Conservation (phyloP, 2,888 invertebrate genomes). For the Choristoneura rosaceana region DNA sequence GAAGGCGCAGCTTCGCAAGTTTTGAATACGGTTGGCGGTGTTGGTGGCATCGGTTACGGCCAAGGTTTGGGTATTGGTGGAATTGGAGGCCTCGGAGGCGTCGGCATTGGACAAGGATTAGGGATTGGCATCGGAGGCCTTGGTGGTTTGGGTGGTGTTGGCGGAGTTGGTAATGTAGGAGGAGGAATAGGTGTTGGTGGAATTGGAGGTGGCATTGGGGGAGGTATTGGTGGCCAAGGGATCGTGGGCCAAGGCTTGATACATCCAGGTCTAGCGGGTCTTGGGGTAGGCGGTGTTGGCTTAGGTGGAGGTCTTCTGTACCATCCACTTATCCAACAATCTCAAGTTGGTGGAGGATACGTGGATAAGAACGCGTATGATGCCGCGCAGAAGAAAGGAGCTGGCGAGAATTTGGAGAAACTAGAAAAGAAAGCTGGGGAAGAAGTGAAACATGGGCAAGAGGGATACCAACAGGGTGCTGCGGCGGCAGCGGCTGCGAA, state of each 20-base stretch:
- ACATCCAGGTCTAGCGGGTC: conserved; percentile 65
- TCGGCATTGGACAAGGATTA: conserved; percentile 50
- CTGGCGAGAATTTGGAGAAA: conserved; percentile 84
- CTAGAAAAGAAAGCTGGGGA: conserved; percentile 83
- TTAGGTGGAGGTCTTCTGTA: conserved; percentile 68
- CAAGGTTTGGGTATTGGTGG: conserved; percentile 53
- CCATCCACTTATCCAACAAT: conserved; percentile 70
- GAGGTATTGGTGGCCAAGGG: conserved; percentile 55
- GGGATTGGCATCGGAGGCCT: conserved; percentile 49
- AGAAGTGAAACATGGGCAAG: conserved; percentile 83
- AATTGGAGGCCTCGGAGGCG: conserved; percentile 50
- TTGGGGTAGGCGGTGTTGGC: conserved; percentile 67
- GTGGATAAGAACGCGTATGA: conserved; percentile 85
- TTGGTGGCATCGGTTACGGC: conserved; percentile 47
- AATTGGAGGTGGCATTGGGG: conserved; percentile 54
- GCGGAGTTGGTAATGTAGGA: conserved; percentile 55
- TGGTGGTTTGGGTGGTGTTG: conserved; percentile 50
- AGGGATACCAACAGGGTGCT: conserved; percentile 84
- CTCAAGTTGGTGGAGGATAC: conserved; percentile 78
- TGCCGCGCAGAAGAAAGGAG: conserved; percentile 84
- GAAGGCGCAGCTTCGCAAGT: conserved; percentile 77
- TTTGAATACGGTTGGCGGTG: conserved; percentile 69
- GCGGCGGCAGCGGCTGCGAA: conserved; percentile 84
- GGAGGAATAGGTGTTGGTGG: conserved; percentile 55
- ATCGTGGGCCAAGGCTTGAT: conserved; percentile 63